These are phyloP conservation scores for Callocephalon fimbriatum DNA, from an alignment of 2,113 vertebrate genomes.

Conservation along the genomic window DNA sequence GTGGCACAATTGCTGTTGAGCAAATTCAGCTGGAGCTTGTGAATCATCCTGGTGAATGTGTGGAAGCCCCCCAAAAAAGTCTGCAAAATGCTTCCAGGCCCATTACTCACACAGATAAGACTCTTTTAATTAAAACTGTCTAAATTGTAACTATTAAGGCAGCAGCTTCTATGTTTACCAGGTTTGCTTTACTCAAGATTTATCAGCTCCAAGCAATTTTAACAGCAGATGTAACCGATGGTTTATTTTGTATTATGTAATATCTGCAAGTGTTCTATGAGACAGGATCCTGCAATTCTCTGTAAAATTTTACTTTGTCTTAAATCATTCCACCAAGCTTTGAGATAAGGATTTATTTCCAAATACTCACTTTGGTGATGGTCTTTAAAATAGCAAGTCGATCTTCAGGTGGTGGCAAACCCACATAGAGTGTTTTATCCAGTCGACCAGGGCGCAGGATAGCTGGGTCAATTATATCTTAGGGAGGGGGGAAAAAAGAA, in stretches of 20 bases:
- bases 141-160: not conserved
- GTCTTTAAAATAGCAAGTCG: conserved; percentile 91
- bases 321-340: not conserved
- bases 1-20: not conserved
- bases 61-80: not conserved
- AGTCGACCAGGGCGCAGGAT: conserved; percentile 92
- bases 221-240: not conserved
- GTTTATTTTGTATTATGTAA: not conserved
- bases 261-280: not conserved
- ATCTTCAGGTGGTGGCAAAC: conserved; percentile 89
- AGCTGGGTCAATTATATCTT: conserved; percentile 96
- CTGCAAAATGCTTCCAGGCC: not conserved
- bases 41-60: not conserved
- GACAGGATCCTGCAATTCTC: not conserved
- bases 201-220: not conserved
- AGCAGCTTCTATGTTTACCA: not conserved
- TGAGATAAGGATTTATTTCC: not conserved
- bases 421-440: conserved; percentile 94
- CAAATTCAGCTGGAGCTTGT: not conserved
- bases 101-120: not conserved
- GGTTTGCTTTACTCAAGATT: not conserved
- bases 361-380: conserved; percentile 88
- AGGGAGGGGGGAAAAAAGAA: not conserved
- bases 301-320: not conserved
- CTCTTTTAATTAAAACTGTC: conserved; percentile 38